Conservation (phyloP, 2,888 invertebrate genomes). For the Digitonthophagus gazella region DNA sequence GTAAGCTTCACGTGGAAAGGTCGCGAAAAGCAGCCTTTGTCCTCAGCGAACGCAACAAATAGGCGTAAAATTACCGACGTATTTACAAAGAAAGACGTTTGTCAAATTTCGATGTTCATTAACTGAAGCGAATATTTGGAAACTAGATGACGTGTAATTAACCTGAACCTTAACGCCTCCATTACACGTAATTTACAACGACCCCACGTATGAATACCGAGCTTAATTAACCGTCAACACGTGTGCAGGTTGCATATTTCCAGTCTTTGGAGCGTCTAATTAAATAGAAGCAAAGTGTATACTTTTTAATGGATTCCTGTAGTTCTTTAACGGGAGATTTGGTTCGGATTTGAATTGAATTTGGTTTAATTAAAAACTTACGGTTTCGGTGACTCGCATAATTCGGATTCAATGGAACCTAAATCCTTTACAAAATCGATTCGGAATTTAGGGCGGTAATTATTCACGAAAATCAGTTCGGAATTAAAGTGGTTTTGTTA, state of each 20-base stretch:
- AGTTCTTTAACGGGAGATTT: background rate
- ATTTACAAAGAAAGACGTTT: too few species aligned
- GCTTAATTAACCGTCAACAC: background rate
- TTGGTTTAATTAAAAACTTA: background rate
- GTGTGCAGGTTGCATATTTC: background rate
- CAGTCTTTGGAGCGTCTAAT: background rate
- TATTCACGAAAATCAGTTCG: background rate
- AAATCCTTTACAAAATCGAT: background rate
- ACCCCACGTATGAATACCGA: background rate
- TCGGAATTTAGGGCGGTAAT: background rate
- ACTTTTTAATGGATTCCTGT: too few species aligned
- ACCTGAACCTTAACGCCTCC: background rate
- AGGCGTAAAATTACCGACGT: too few species aligned
- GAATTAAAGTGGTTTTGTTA: too few species aligned
- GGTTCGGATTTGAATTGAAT: background rate
- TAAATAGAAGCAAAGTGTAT: too few species aligned
- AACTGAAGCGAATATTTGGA: background rate
- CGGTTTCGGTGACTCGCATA: background rate
- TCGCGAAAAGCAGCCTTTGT: too few species aligned
- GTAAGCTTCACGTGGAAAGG: too few species aligned
- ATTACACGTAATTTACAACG: background rate
- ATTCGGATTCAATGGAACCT: background rate
- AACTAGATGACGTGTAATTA: background rate
- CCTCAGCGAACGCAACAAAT: too few species aligned
- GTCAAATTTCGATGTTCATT: background rate